Conservation (phyloP, 2,113 vertebrate genomes). For the Onychostruthus taczanowskii region DNA sequence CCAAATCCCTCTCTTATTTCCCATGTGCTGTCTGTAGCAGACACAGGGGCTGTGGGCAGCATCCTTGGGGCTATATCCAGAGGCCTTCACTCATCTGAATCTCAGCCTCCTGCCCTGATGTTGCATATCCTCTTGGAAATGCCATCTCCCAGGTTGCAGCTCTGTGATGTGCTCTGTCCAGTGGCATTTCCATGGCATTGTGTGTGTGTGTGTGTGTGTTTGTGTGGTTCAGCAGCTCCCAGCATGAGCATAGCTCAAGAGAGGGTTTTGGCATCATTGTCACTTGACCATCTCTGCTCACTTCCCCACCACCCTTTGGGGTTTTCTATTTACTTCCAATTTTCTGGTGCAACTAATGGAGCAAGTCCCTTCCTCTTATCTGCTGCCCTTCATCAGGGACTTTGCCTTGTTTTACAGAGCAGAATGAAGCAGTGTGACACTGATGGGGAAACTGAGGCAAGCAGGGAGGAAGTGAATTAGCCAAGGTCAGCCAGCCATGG, state of each 20-base stretch:
- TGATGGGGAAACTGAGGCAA: background rate
- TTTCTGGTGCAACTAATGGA: background rate
- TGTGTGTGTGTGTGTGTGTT: background rate
- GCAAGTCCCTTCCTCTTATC: background rate
- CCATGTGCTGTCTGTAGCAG: background rate
- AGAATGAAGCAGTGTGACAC: background rate
- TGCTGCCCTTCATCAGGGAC: background rate
- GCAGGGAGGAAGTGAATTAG: background rate
- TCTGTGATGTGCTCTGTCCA: background rate
- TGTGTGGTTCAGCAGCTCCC: background rate
- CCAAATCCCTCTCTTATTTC: background rate
- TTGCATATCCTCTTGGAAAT: background rate
- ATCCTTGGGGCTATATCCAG: background rate
- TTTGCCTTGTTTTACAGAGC: background rate
- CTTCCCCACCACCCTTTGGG: background rate
- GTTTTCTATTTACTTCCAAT: background rate
- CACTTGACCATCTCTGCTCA: rapidly evolving
- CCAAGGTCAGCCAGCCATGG: background rate
- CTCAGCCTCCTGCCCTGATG: background rate
- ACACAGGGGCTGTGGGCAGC: rapidly evolving
- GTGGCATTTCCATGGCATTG: background rate
- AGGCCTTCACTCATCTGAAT: background rate
- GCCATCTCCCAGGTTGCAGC: background rate
- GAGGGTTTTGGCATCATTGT: background rate
- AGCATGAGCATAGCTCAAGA: background rate